phyloP scores from a whole-genome alignment of 1,140 invertebrate genomes.

The Zaprionus tsacasi region DNA sequence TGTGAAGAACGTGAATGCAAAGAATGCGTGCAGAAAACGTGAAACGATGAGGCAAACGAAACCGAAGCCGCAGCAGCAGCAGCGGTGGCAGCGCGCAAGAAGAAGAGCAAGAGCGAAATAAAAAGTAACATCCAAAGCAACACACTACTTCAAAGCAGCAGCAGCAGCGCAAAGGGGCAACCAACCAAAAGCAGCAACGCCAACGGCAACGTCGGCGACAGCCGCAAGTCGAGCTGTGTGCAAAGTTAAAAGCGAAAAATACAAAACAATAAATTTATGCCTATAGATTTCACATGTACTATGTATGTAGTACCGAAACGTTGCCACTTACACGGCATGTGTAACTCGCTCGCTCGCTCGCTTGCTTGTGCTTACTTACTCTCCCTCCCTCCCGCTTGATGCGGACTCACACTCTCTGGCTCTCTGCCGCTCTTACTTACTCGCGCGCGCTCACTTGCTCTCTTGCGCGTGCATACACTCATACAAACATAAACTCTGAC shows the following conservation, averaged over 20 bases:
- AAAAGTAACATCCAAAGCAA: slow-evolving; percentile 56
- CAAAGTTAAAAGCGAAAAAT: slow-evolving; percentile 60
- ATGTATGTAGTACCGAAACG: slow-evolving; percentile 41
- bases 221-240: slow-evolving; percentile 26
- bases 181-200: slow-evolving; percentile 1
- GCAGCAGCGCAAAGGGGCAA: slow-evolving; percentile 3
- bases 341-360: slow-evolving; percentile 37
- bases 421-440: slow-evolving; percentile 16
- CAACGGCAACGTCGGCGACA: not conserved
- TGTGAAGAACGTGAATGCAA: slow-evolving; percentile 59
- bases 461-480: slow-evolving; percentile 16
- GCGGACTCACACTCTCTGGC: slow-evolving; percentile 1
- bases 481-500: slow-evolving; percentile 45
- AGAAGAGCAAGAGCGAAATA: slow-evolving; percentile 34
- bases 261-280: slow-evolving; percentile 83
- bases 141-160: slow-evolving; percentile 26
- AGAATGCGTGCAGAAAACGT: slow-evolving; percentile 60
- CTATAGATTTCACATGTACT: slow-evolving; percentile 72
- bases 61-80: slow-evolving; percentile 10
- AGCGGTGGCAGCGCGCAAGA: not conserved
- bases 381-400: not conserved
- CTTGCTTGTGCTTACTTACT: slow-evolving; percentile 2
- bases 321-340: slow-evolving; percentile 62
- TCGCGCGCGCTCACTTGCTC: slow-evolving; percentile 17
- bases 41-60: slow-evolving; percentile 24